Evolutionary conservation across 2,113 vertebrate genomes (phyloP).

Genomic region (Empidonax alnorum): DNA sequence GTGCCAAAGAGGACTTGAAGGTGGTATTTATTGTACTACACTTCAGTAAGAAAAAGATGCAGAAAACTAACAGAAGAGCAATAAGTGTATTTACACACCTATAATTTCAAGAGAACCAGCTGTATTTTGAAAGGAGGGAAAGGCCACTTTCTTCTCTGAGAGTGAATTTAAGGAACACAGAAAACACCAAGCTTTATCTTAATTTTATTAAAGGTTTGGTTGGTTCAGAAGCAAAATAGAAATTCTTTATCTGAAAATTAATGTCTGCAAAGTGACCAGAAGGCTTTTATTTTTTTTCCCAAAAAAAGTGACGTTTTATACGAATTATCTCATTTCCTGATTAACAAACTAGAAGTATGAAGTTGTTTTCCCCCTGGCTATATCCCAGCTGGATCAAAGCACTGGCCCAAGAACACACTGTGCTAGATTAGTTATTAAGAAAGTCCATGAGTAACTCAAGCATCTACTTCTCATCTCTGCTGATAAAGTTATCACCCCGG

Average conservation of each 20-base stretch:
- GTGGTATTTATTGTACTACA: background rate
- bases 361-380: slow-evolving; percentile 5
- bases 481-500: background rate
- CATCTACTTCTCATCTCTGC: background rate
- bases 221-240: background rate
- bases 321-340: slow-evolving; percentile 42
- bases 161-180: background rate
- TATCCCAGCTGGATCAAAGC: slow-evolving; percentile 28
- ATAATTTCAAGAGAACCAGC: background rate
- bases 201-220: background rate
- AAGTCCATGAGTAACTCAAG: slow-evolving; percentile 26
- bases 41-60: background rate
- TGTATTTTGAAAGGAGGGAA: slow-evolving; percentile 17
- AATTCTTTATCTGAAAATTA: slow-evolving; percentile 32
- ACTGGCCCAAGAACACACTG: slow-evolving; percentile 20
- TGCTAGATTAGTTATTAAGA: background rate
- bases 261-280: background rate
- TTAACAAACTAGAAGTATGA: slow-evolving; percentile 20
- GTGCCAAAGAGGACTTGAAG: background rate
- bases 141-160: background rate
- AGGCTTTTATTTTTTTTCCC: background rate
- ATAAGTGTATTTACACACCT: background rate
- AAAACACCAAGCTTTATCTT: background rate
- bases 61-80: background rate
- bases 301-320: background rate